Conservation (phyloP, 2,113 vertebrate species). For the Hippocampus mohnikei region DNA sequence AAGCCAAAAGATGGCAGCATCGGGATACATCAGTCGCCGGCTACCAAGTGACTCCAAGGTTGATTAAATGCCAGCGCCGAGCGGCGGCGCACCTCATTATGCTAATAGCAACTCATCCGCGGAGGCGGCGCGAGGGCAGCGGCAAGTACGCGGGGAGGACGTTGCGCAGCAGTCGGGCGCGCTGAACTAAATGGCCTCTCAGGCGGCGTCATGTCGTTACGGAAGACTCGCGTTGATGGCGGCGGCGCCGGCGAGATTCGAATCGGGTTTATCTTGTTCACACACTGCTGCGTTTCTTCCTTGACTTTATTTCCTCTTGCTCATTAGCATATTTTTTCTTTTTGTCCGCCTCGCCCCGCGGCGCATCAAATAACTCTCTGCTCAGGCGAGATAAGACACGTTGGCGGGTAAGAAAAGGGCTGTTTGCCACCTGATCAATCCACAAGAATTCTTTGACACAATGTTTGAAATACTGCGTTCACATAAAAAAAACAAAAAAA, state of each 20-base stretch:
- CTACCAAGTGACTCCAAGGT: constrained; percentile 63
- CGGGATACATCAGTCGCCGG: constrained; percentile 64
- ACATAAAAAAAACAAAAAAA: neutral
- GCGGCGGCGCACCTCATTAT: constrained; percentile 66
- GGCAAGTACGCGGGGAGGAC: constrained; percentile 48
- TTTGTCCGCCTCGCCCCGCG: constrained; percentile 24
- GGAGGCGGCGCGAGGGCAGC: constrained; percentile 41
- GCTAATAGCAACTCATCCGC: constrained; percentile 70
- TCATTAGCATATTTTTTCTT: constrained; percentile 43
- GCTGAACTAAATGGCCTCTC: constrained; percentile 45
- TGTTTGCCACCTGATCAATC: constrained; percentile 37
- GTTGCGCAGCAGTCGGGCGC: constrained; percentile 25
- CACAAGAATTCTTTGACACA: constrained; percentile 11
- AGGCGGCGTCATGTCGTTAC: constrained; percentile 50
- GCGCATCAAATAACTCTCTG: constrained; percentile 44
- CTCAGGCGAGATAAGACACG: constrained; percentile 45
- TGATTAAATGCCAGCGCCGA: constrained; percentile 70
- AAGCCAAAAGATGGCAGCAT: constrained; percentile 51
- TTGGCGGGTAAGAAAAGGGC: constrained; percentile 45
- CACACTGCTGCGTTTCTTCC: constrained; percentile 29
- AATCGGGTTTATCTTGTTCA: constrained; percentile 45
- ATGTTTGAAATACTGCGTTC: constrained; percentile 6
- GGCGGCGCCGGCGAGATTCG: constrained; percentile 41
- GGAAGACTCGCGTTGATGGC: constrained; percentile 37
- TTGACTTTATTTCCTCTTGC: constrained; percentile 9